Conservation (phyloP, 2,888 invertebrate species). For the Margaritifera margaritifera region DNA sequence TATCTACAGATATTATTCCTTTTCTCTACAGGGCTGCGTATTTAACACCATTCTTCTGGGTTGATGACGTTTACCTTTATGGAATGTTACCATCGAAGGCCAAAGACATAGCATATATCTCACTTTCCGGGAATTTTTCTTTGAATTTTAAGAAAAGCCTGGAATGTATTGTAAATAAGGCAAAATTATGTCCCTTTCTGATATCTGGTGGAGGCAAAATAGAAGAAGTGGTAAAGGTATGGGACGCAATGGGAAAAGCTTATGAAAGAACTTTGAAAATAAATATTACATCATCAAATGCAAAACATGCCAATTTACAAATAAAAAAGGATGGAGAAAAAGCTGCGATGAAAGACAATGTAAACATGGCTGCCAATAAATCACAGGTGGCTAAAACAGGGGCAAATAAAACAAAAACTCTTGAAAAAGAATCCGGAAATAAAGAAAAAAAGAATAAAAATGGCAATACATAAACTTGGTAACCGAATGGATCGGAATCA, state of each 20-base stretch:
- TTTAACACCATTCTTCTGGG: slow-evolving; percentile 40
- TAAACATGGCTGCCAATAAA: no score
- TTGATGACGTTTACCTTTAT: slow-evolving; percentile 37
- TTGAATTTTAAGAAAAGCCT: slow-evolving; percentile 8
- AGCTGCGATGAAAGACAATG: no score
- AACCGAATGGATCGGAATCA: no score
- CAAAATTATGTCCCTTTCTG: slow-evolving; percentile 23
- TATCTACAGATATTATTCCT: slow-evolving; percentile 33
- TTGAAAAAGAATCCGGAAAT: no score
- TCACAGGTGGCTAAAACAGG: no score
- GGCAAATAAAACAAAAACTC: no score
- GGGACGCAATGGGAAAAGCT: slow-evolving; percentile 4
- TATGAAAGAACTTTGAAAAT: no score
- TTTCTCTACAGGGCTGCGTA: slow-evolving; percentile 27
- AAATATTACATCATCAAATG: no score
- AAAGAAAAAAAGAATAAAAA: no score
- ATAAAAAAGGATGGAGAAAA: no score
- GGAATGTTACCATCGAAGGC: slow-evolving; percentile 29
- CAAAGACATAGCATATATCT: slow-evolving; percentile 26
- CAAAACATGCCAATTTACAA: no score
- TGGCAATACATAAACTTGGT: no score
- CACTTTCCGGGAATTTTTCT: slow-evolving; percentile 12
- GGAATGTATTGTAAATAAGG: slow-evolving; percentile 24
- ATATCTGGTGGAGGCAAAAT: slow-evolving; percentile 21
- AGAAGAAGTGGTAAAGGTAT: slow-evolving; percentile 16